phyloP scores from a whole-genome alignment of 1,140 invertebrate genomes.

The Hesperophylax magnus region DNA sequence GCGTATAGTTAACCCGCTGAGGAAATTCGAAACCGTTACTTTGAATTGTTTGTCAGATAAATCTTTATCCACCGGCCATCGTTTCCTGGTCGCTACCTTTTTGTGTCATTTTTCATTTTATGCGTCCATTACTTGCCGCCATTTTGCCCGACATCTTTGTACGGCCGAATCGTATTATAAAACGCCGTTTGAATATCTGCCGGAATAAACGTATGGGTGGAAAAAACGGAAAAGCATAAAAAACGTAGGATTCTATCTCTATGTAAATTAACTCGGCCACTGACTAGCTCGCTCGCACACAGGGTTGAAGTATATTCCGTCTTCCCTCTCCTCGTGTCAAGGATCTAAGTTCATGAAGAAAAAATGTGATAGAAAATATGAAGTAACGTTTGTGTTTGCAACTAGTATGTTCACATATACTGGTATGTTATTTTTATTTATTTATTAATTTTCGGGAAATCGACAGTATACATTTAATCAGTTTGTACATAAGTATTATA shows the following conservation, averaged over 20 bases:
- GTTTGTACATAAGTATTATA: no score
- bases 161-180: conserved; percentile 7
- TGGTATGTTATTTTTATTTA: no score
- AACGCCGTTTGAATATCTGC: conserved; percentile 48
- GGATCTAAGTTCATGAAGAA: conserved; percentile 8
- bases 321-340: neutral
- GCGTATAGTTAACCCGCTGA: no score
- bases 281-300: neutral
- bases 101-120: neutral
- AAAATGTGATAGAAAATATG: conserved; percentile 4
- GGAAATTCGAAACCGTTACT: no score
- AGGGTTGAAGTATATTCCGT: neutral
- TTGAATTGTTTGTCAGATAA: no score
- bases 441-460: no score
- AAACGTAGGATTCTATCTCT: conserved; percentile 56
- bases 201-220: conserved; percentile 52
- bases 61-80: no score
- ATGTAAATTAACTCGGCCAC: conserved; percentile 55
- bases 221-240: conserved; percentile 52
- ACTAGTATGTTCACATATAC: no score
- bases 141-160: conserved; percentile 21
- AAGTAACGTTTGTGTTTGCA: no score
- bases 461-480: no score
- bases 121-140: neutral
- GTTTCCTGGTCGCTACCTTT: no score